phyloP scores from a whole-genome alignment of 2,888 invertebrate genomes.

The Chydorus sphaericus region DNA sequence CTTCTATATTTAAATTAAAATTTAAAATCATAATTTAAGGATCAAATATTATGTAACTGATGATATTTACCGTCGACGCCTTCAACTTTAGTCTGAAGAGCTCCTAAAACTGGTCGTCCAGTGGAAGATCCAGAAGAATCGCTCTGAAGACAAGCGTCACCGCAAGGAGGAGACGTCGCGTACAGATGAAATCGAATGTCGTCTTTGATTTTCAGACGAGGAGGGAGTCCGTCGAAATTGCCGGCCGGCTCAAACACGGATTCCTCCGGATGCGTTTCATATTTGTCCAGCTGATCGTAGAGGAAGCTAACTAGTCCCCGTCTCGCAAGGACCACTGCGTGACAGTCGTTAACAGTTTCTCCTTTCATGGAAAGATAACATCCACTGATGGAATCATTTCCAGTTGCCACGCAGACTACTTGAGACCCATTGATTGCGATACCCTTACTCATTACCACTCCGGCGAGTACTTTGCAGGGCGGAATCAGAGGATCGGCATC shows the following conservation, averaged over 20 bases:
- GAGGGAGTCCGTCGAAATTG: conserved; percentile 32
- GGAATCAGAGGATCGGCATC: too few species aligned
- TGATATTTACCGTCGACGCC: too few species aligned
- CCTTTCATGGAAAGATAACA: conserved; percentile 81
- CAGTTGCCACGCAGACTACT: conserved; percentile 65
- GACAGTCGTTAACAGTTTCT: conserved; percentile 80
- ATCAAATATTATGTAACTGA: too few species aligned
- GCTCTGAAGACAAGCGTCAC: conserved; percentile 71
- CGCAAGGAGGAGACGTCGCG: conserved; percentile 95
- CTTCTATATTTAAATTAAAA: too few species aligned
- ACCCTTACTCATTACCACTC: conserved; percentile 72
- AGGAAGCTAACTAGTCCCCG: conserved; percentile 45
- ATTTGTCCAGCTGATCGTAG: conserved; percentile 39
- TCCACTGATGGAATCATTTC: conserved; percentile 89
- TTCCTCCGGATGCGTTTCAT: conserved; percentile 33
- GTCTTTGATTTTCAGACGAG: neutral
- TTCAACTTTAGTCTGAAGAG: too few species aligned
- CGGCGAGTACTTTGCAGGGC: conserved; percentile 93
- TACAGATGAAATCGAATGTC: conserved; percentile 67
- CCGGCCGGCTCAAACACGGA: conserved; percentile 36
- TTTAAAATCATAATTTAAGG: too few species aligned
- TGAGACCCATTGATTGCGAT: conserved; percentile 29
- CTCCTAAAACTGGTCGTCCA: too few species aligned
- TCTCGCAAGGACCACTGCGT: conserved; percentile 87
- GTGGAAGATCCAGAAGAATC: too few species aligned